Conservation (phyloP, 2,888 invertebrate species). For the Choristoneura rosaceana region DNA sequence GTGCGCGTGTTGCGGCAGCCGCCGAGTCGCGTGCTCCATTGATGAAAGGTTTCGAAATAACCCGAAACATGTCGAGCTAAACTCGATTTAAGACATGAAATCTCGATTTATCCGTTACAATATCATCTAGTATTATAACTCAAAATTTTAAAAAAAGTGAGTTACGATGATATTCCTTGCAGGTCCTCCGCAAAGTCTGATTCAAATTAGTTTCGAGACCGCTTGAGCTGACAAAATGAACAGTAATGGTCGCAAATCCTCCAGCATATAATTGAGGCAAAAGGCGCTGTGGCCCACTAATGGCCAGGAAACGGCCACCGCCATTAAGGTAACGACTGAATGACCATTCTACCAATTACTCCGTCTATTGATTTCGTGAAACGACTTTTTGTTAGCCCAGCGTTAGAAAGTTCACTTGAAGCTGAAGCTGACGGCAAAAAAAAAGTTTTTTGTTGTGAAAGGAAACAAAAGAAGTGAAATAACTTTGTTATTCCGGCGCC, state of each 20-base stretch:
- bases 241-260: neutral
- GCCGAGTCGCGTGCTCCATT: too few species aligned
- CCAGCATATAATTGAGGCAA: conserved; percentile 49
- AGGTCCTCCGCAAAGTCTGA: too few species aligned
- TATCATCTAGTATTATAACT: too few species aligned
- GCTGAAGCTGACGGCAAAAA: neutral
- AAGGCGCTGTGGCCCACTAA: conserved; percentile 44
- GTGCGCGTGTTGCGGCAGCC: too few species aligned
- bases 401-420: conserved; percentile 24
- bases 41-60: too few species aligned
- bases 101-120: too few species aligned
- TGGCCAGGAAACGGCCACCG: conserved; percentile 23
- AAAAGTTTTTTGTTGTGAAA: neutral
- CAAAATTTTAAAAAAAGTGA: too few species aligned
- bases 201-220: neutral
- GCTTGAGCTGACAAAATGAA: conserved; percentile 7
- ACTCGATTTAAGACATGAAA: too few species aligned
- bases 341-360: conserved; percentile 51
- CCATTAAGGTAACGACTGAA: conserved; percentile 35
- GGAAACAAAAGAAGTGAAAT: neutral
- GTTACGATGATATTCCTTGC: too few species aligned
- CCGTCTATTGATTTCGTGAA: conserved; percentile 60
- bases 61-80: too few species aligned
- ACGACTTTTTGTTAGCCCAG: conserved; percentile 49
- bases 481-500: too few species aligned